Percentiles rank a stretch among this genome's conserved stretches.
Evolutionary conservation across 2,888 invertebrate genomes (phyloP).

Genomic region (Autographa gamma): DNA sequence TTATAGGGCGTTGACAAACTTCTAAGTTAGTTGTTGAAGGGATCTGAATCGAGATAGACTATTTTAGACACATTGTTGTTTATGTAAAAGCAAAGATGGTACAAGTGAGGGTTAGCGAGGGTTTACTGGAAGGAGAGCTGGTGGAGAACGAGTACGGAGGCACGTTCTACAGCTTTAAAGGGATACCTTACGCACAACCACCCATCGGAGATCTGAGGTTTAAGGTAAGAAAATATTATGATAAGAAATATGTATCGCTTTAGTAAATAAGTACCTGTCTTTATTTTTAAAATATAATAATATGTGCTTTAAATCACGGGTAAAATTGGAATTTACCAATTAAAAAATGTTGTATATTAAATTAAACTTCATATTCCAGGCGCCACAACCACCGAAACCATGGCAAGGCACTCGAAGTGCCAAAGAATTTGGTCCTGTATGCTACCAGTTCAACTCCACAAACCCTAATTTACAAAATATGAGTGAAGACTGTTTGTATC

Average conservation of each 20-base stretch:
- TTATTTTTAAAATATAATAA: too few relatives aligned
- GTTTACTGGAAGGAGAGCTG: constrained; percentile 69
- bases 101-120: constrained; percentile 66
- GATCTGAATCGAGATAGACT: constrained; percentile 6
- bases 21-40: constrained; percentile 9
- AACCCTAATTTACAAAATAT: constrained; percentile 50
- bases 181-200: constrained; percentile 78
- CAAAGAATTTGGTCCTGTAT: constrained; percentile 70
- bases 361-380: constrained; percentile 61
- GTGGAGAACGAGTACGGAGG: constrained; percentile 67
- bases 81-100: constrained; percentile 48
- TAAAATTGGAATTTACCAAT: background rate
- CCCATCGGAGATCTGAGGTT: constrained; percentile 75
- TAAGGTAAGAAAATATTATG: constrained; percentile 63
- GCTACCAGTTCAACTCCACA: constrained; percentile 58
- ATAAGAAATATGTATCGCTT: too few relatives aligned
- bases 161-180: constrained; percentile 74
- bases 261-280: too few relatives aligned
- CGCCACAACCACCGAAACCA: constrained; percentile 71
- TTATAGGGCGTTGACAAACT: constrained; percentile 10
- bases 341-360: background rate
- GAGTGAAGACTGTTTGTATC: constrained; percentile 79
- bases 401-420: constrained; percentile 78
- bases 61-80: background rate
- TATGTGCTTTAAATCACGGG: too few relatives aligned